A percentile compares a stretch with the other conserved stretches of the same genome.
Evolutionary conservation across 2,888 invertebrate species (phyloP).

Genomic region (Protonemura montana): DNA sequence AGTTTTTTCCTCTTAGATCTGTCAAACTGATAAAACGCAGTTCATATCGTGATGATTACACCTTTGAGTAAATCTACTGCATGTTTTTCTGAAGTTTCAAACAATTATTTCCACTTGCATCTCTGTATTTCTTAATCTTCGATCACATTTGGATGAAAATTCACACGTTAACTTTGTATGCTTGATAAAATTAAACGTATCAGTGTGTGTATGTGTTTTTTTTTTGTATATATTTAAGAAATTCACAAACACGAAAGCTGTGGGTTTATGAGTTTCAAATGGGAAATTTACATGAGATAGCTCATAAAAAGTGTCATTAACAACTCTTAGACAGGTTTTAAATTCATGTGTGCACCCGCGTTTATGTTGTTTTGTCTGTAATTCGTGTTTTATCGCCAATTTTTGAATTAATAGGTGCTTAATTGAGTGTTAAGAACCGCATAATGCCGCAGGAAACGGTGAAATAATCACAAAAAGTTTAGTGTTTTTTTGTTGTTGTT

Average conservation of each 20-base stretch:
- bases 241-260: background rate
- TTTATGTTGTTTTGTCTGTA: background rate
- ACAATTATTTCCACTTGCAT: background rate
- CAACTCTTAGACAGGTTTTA: background rate
- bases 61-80: background rate
- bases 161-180: background rate
- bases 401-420: background rate
- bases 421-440: background rate
- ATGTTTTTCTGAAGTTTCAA: background rate
- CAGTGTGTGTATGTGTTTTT: too few relatives aligned
- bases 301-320: conserved; percentile 3
- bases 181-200: too few relatives aligned
- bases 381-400: background rate
- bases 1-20: background rate
- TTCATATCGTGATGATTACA: background rate
- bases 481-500: too few relatives aligned
- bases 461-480: background rate
- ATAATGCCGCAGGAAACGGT: background rate
- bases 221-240: too few relatives aligned
- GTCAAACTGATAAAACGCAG: background rate
- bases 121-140: background rate
- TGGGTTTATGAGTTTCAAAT: background rate
- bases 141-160: background rate
- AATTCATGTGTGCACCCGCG: background rate
- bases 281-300: background rate